Evolutionary conservation across 1,140 invertebrate genomes (phyloP).

Genomic region (Euschistus heros): DNA sequence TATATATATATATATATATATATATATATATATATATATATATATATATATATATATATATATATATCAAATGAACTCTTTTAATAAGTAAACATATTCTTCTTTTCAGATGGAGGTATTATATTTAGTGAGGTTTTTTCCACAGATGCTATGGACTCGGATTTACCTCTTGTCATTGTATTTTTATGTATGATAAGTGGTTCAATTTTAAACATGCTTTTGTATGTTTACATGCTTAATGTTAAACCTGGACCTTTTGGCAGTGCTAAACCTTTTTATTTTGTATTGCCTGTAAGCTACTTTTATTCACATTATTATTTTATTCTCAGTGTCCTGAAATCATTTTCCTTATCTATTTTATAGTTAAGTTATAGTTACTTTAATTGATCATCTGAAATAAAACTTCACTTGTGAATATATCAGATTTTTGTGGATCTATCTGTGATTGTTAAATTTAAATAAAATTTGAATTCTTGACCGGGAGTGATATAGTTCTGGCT

Average conservation of each 20-base stretch:
- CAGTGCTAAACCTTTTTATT: slow-evolving; percentile 28
- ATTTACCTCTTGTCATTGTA: too few species aligned
- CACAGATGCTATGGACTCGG: too few species aligned
- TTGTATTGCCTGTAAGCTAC: slow-evolving; percentile 22
- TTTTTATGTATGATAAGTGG: too few species aligned
- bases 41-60: too few species aligned
- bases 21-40: too few species aligned
- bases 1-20: too few species aligned
- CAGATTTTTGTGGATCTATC: not conserved
- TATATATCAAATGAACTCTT: too few species aligned
- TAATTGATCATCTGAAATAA: not conserved
- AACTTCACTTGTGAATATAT: not conserved
- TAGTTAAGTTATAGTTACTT: not conserved
- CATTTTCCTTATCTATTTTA: not conserved
- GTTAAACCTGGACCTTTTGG: slow-evolving; percentile 29
- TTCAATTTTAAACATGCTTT: too few species aligned
- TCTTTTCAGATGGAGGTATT: too few species aligned
- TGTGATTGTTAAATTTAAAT: not conserved
- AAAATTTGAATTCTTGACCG: not conserved
- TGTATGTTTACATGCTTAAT: slow-evolving; percentile 26
- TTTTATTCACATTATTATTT: not conserved
- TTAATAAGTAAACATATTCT: too few species aligned
- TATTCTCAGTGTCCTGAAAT: not conserved
- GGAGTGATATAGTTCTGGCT: too few species aligned
- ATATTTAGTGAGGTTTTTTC: too few species aligned